Evolutionary conservation across 2,888 invertebrate genomes (phyloP), one percentile per base, ranked within the genome.

Genomic region (Sinohyriopsis cumingii): DNA sequence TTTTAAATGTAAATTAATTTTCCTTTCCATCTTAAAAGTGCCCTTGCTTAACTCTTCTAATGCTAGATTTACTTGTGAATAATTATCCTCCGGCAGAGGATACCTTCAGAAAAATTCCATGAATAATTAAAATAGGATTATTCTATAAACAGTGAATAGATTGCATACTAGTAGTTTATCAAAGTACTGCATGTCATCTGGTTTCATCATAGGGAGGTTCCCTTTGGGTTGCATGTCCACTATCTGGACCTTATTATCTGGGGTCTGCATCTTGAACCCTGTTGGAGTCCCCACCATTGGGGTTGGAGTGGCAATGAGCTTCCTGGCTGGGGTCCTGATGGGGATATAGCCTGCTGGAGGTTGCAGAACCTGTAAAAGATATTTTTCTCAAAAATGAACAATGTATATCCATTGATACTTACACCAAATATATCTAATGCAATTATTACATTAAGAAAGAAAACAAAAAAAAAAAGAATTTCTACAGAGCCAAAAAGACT

Each of bases 121-220:
- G 20, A 45, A 55, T 25, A 18, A 64, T 24, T 1, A 63, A 24
- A 15, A 12, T n/a, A 57, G 18, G 4, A 53, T n/a, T 61, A 61
- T 28, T 54, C 24, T 19, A 15, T 3, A 19, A 45, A 12, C 12
- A 45, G 7, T 33, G 33, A 33, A 33, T 33, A 33, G 45, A 45
- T 45, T 45, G 78, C 84, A 72, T 55, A 90, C 94, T 80, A 99
- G 92, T 77, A 99, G 92, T 91, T 99, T 99, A 91, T 99, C 99
- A 91, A 99, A 99, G 91, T 99, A 99, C 91, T 99, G 99, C 62
- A 99, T 98, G 91, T 98, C 98, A 91, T 99, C 99, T 0, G 99
- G 99, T 90, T 99, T 99, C 94, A 99, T 95, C 89, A 99, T 97
- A 22, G 99, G 99, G 83, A 99, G 92, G 91, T 99, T 99, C 57